Conservation (phyloP, 2,888 invertebrate species). For the Laspeyria flexula region DNA sequence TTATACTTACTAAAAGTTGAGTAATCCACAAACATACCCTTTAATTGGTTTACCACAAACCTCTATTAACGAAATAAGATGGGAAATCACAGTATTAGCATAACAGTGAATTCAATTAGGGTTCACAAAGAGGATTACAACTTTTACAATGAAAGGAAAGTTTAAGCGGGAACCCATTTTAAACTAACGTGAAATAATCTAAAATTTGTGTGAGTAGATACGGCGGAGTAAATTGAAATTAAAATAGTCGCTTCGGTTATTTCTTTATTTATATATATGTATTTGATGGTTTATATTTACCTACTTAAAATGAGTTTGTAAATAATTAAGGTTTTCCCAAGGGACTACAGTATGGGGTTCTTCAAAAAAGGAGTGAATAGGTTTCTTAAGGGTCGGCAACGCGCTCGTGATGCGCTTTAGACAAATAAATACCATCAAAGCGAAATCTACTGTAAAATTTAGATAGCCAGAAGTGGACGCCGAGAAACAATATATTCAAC, state of each 20-base stretch:
- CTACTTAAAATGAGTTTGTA: too few relatives aligned
- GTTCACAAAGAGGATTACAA: conserved; percentile 86
- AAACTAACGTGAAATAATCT: conserved; percentile 83
- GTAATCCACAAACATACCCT: conserved; percentile 82
- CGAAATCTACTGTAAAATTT: conserved; percentile 15
- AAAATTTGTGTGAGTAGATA: conserved; percentile 76
- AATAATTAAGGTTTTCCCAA: too few relatives aligned
- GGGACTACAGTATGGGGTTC: too few relatives aligned
- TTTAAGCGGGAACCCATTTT: conserved; percentile 75
- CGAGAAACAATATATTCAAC: conserved; percentile 62
- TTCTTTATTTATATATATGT: too few relatives aligned
- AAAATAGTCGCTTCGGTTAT: conserved; percentile 55
- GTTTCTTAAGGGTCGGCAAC: too few relatives aligned
- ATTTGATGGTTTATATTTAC: too few relatives aligned
- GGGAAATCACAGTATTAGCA: conserved; percentile 86
- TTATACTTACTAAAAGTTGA: conserved; percentile 76
- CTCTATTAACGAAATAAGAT: conserved; percentile 86
- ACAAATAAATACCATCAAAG: conserved; percentile 4
- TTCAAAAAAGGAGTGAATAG: too few relatives aligned
- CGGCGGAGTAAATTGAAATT: conserved; percentile 60
- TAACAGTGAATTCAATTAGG: conserved; percentile 86
- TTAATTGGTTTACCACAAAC: conserved; percentile 85
- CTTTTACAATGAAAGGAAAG: conserved; percentile 85
- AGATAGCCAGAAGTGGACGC: conserved; percentile 35
- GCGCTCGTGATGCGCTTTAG: too few relatives aligned